Evolutionary conservation across 2,797 vertebrate species (phyloP).

Genomic region (Enteromius fasciolatus): DNA sequence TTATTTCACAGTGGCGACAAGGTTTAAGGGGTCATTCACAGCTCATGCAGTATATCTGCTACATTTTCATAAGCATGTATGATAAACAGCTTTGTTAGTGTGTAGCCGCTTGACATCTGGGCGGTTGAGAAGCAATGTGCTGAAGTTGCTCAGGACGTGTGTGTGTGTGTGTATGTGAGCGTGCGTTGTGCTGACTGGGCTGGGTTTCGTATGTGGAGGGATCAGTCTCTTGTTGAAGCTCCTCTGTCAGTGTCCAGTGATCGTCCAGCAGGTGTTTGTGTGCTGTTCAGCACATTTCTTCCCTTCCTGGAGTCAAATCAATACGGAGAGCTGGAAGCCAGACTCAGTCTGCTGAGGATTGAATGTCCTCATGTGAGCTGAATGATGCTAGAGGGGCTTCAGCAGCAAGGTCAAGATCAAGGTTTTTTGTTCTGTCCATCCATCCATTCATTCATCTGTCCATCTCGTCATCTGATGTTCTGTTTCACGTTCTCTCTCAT

Average conservation of each 20-base stretch:
- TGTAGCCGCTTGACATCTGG: neutral
- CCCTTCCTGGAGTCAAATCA: constrained; percentile 43
- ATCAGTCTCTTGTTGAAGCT: constrained; percentile 14
- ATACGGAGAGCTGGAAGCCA: constrained; percentile 41
- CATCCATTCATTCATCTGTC: neutral
- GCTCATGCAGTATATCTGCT: neutral
- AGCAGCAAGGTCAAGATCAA: constrained; percentile 41
- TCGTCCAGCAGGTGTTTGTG: constrained; percentile 48
- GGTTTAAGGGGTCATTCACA: neutral
- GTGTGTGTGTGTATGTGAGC: neutral
- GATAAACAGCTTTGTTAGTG: neutral
- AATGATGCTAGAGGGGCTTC: constrained; percentile 17
- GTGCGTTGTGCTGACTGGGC: constrained; percentile 7
- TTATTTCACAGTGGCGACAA: neutral
- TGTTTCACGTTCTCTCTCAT: neutral
- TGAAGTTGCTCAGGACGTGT: neutral
- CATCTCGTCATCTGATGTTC: neutral
- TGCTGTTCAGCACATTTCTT: constrained; percentile 52
- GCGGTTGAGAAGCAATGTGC: neutral
- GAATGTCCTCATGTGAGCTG: constrained; percentile 41
- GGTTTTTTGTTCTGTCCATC: no score
- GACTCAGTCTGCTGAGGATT: constrained; percentile 15
- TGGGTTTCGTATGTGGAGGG: constrained; percentile 15
- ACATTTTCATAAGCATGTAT: neutral
- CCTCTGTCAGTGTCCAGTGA: constrained; percentile 37